Base-by-base conservation (phyloP, 1,140 invertebrate species). In the Cylas formicarius region DNA sequence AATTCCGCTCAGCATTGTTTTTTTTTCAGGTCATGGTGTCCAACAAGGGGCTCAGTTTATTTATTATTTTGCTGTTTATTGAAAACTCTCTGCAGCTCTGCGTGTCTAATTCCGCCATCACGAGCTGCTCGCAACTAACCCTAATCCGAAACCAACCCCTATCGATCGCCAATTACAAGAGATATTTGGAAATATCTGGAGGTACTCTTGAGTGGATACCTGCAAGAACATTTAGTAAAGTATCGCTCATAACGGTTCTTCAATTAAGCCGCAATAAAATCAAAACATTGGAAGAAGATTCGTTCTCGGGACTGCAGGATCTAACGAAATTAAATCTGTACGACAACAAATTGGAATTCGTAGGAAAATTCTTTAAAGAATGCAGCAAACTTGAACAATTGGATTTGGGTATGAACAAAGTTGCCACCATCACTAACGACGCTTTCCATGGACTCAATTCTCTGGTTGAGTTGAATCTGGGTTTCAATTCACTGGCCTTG, bases 331-430 rank as follows among this genome's bases (percentile, higher is more conserved):
- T 55, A 14, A 48, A 44, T 45, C 20, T 55, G 4, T 48, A 52
- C 19, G 34, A 52, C 13, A 55, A 55, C 22, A 23, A 46, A 21
- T 24, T 52, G 24, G 38, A 14, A 23, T 21, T 14, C 27, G 34
- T 55, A 3, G 27, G 33, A 10, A 28, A 40, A 4, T 23, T 23
- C 9, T 49, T 55, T 17, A 38, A 39, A 10, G 21, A 42, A 23
- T 41, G 29, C 10, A n/a, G 4, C 2, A 38, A 28, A 16, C 19
- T 55, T 19, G 45, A 49, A 43, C 45, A 38, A 18, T 19, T 55
- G 19, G 46, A 55, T 34, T 37, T 55, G 8, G 42, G 53, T 13
- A 10, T 43, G 24, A 55, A 55, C 22, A 44, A 52, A 37, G 49
- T 55, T 33, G 13, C 9, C 13, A 16, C 7, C n/a, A 49, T 55